Evolutionary conservation across 2,888 invertebrate species (phyloP).

Genomic region (Rhingia rostrata): DNA sequence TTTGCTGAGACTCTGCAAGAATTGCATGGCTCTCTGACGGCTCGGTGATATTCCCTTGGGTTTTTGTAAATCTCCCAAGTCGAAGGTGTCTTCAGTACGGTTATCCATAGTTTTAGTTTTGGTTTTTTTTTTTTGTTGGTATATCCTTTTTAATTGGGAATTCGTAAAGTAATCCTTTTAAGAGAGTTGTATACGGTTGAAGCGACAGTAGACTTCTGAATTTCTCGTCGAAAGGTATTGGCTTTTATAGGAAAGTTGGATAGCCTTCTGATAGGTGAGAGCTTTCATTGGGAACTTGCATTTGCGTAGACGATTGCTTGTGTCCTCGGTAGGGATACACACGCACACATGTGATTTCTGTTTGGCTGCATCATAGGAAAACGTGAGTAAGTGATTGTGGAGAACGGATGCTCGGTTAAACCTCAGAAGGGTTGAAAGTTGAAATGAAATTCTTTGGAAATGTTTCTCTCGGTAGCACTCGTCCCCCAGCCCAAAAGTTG

Average conservation of each 20-base stretch:
- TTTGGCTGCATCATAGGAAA: constrained; percentile 21
- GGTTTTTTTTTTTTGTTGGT: not conserved
- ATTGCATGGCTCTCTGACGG: constrained; percentile 71
- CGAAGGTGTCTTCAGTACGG: constrained; percentile 56
- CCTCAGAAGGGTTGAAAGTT: constrained; percentile 17
- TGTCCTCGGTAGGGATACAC: constrained; percentile 20
- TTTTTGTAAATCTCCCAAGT: constrained; percentile 61
- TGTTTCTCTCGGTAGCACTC: not conserved
- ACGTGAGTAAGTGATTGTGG: constrained; percentile 45
- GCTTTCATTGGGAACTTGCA: constrained; percentile 50
- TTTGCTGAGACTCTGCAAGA: constrained; percentile 70
- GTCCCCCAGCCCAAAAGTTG: not conserved
- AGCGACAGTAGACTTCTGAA: constrained; percentile 59
- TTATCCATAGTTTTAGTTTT: constrained; percentile 55
- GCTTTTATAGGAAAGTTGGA: constrained; percentile 59
- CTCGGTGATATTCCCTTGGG: constrained; percentile 67
- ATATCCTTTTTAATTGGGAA: constrained; percentile 22
- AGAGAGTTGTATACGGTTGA: constrained; percentile 53
- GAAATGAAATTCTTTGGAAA: not conserved
- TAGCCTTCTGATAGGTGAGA: constrained; percentile 27
- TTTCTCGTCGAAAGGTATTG: constrained; percentile 26
- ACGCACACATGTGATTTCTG: not conserved
- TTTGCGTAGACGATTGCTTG: constrained; percentile 50
- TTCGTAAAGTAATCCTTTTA: constrained; percentile 48
- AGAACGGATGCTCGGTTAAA: constrained; percentile 20